Evolutionary conservation across 2,797 vertebrate genomes (phyloP).

Genomic region (Crocodylus rhombifer): DNA sequence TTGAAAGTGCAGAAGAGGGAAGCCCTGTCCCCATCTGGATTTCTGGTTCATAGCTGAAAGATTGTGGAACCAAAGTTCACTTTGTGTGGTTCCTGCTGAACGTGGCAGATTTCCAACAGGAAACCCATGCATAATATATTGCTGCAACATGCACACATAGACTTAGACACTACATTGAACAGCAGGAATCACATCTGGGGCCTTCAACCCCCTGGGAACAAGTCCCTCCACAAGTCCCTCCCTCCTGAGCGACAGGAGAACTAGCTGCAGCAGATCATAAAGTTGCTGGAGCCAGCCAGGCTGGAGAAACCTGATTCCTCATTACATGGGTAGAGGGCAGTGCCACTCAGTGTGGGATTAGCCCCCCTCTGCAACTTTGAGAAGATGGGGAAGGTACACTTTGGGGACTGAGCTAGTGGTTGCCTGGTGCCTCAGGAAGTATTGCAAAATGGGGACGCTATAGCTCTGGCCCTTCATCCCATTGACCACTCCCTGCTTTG

Average conservation of each 20-base stretch:
- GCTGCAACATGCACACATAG: background rate
- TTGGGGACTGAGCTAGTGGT: background rate
- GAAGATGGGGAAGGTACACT: background rate
- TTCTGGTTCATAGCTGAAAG: background rate
- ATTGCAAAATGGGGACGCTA: background rate
- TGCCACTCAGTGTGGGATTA: background rate
- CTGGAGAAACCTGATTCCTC: background rate
- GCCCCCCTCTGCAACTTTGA: background rate
- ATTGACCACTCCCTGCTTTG: background rate
- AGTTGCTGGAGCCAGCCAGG: background rate
- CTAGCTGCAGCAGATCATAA: background rate
- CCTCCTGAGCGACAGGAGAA: background rate
- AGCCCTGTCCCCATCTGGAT: background rate
- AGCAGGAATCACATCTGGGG: background rate
- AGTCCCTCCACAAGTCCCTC: fast-evolving
- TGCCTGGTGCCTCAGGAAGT: background rate
- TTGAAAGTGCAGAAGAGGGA: fast-evolving
- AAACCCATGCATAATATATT: fast-evolving
- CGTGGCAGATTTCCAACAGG: background rate
- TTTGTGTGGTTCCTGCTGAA: background rate
- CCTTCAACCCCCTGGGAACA: background rate
- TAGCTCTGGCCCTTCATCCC: background rate
- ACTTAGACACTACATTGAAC: background rate
- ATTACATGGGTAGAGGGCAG: background rate
- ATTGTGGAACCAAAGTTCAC: background rate